These are phyloP conservation scores for Macrobrachium rosenbergii DNA, from an alignment of 1,140 invertebrate genomes.

Conservation along the genomic window DNA sequence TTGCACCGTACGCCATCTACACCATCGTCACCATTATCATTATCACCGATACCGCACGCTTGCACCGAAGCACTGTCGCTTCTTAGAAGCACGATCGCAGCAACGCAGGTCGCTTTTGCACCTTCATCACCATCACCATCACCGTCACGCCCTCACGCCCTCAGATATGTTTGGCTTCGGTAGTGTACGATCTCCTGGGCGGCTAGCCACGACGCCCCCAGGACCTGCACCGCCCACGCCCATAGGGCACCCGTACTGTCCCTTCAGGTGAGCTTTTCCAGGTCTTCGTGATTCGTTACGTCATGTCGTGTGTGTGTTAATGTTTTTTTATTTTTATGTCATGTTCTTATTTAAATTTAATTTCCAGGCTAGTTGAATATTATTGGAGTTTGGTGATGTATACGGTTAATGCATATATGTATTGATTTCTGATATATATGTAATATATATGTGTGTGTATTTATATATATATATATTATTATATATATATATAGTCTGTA, in stretches of 20 bases:
- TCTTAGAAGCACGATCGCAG: background rate
- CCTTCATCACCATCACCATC: background rate
- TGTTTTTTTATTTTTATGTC: too few species aligned
- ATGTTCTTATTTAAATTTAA: too few species aligned
- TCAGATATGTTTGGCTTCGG: slow-evolving; percentile 32
- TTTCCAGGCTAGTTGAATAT: too few species aligned
- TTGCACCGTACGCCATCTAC: background rate
- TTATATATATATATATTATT: too few species aligned
- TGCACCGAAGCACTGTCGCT: background rate
- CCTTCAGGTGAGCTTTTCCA: slow-evolving; percentile 21
- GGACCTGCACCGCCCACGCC: slow-evolving; percentile 26
- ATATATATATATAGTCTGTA: too few species aligned
- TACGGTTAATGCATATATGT: too few species aligned
- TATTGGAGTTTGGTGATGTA: too few species aligned
- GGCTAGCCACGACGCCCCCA: slow-evolving; percentile 24
- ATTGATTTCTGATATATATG: too few species aligned
- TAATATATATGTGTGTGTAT: too few species aligned
- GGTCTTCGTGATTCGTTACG: too few species aligned
- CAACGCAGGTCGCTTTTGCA: background rate
- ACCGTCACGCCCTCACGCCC: background rate
- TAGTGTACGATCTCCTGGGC: slow-evolving; percentile 23
- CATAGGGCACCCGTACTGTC: slow-evolving; percentile 18
- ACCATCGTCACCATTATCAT: background rate
- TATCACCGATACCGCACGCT: background rate
- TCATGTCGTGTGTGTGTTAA: too few species aligned